A percentile compares a stretch with the other conserved stretches of the same genome.
These are phyloP conservation scores for Pterobdella sp. DNA, from an alignment of 2,888 invertebrate genomes.

Conservation along the genomic window DNA sequence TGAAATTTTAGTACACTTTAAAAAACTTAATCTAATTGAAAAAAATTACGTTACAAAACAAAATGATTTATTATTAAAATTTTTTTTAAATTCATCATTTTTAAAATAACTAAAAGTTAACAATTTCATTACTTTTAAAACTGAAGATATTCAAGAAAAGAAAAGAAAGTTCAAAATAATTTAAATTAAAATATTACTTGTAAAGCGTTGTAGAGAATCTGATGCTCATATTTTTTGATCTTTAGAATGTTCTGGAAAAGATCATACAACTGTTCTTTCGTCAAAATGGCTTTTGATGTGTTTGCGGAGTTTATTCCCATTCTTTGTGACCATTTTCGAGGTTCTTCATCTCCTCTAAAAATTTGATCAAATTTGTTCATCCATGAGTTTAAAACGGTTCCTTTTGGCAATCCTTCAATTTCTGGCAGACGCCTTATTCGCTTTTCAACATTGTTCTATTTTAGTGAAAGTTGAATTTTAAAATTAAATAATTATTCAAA, in stretches of 20 bases:
- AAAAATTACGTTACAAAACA: too few relatives aligned
- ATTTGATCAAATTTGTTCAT: conserved; percentile 97
- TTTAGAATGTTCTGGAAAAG: conserved; percentile 98
- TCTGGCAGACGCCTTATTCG: conserved; percentile 91
- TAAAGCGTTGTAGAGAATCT: conserved; percentile 93
- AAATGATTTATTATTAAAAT: neutral
- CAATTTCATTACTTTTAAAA: neutral
- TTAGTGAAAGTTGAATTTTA: neutral
- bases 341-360: conserved; percentile 60
- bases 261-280: conserved; percentile 98
- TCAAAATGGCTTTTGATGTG: conserved; percentile 73
- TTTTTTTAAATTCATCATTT: neutral
- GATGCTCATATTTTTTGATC: conserved; percentile 99
- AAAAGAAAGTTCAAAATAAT: too few relatives aligned
- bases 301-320: conserved; percentile 43
- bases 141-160: too few relatives aligned
- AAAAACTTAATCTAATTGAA: too few relatives aligned
- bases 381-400: conserved; percentile 97
- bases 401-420: conserved; percentile 97
- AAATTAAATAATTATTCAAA: too few relatives aligned
- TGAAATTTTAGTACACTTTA: too few relatives aligned
- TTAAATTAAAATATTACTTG: conserved; percentile 63
- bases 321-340: conserved; percentile 59
- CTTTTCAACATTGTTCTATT: conserved; percentile 86
- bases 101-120: neutral